Percentiles rank a stretch among this genome's conserved stretches.
Evolutionary conservation across 2,797 vertebrate genomes (phyloP).

Genomic region (Danio aesculapii): DNA sequence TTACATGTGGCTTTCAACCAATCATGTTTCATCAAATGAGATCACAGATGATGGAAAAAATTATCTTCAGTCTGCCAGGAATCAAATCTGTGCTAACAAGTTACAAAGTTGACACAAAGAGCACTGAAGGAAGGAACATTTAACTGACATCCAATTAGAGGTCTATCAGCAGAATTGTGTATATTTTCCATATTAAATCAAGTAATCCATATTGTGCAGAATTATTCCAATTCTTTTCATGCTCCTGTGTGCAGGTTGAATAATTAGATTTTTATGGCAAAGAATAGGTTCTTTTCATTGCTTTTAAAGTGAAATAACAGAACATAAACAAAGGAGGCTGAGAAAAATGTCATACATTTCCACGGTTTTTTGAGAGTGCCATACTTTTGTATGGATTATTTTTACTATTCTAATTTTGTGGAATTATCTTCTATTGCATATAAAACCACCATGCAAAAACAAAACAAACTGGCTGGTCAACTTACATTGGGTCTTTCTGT

Average conservation of each 20-base stretch:
- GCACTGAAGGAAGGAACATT: neutral
- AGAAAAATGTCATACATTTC: neutral
- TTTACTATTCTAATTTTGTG: neutral
- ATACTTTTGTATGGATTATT: neutral
- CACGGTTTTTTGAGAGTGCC: neutral
- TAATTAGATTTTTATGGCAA: no score
- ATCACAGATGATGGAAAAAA: neutral
- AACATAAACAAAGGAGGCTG: no score
- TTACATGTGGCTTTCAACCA: constrained; percentile 9
- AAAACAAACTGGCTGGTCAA: neutral
- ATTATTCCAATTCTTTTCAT: no score
- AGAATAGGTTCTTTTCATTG: no score
- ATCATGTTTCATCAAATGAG: constrained; percentile 1
- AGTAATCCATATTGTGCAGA: no score
- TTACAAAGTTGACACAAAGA: neutral
- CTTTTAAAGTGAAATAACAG: no score
- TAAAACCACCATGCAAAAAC: neutral
- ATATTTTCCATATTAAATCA: no score
- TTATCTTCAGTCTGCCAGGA: neutral
- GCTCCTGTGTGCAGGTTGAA: no score
- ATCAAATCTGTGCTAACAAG: neutral
- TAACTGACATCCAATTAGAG: neutral
- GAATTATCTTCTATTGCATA: neutral
- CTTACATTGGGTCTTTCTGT: neutral
- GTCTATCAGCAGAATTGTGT: neutral